These are phyloP conservation scores for Ascidia mentula DNA, from an alignment of 23 tunicate genomes.

Conservation along the genomic window DNA sequence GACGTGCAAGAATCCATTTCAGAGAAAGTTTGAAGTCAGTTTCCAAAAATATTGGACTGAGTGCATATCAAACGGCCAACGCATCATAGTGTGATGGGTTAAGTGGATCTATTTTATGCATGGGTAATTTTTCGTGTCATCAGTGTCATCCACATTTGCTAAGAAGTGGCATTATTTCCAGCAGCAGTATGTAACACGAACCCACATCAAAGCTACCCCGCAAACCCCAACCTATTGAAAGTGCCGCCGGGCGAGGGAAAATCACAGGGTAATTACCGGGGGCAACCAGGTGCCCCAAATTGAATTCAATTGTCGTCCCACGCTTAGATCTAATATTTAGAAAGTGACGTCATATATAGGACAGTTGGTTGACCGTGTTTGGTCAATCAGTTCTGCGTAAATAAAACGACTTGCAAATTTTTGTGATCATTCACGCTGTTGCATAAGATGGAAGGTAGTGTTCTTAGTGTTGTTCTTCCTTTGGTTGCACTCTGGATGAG, in stretches of 20 bases:
- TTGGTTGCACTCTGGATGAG: too few relatives aligned
- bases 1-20: too few relatives aligned
- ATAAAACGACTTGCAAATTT: too few relatives aligned
- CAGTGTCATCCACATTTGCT: background rate
- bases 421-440: too few relatives aligned
- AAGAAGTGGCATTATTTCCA: constrained; percentile 3
- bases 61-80: too few relatives aligned
- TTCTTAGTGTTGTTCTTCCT: too few relatives aligned
- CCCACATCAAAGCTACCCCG: background rate
- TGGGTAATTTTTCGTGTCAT: background rate
- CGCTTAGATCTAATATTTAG: background rate
- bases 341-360: background rate
- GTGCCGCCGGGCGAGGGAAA: background rate
- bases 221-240: background rate
- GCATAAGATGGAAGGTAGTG: too few relatives aligned
- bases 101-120: background rate
- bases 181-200: background rate
- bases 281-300: background rate
- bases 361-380: background rate
- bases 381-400: too few relatives aligned
- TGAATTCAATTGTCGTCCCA: background rate
- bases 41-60: too few relatives aligned
- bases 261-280: constrained; percentile 2
- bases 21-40: too few relatives aligned
- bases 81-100: too few relatives aligned